Evolutionary conservation across 2,888 invertebrate genomes (phyloP).

Genomic region (Chrysodeixis includens): DNA sequence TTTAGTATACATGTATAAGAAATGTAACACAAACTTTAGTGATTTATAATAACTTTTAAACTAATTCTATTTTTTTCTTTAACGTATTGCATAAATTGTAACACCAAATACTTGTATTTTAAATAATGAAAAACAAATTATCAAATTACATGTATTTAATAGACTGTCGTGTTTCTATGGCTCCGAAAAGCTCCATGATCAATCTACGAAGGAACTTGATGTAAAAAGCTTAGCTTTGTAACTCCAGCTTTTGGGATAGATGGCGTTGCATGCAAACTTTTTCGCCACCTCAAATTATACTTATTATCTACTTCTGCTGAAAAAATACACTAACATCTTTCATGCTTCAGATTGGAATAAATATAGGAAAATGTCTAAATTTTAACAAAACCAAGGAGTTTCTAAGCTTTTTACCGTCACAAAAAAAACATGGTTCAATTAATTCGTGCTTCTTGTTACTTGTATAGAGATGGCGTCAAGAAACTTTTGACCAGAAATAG

Average conservation of each 20-base stretch:
- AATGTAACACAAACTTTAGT: no score
- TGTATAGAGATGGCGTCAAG: neutral
- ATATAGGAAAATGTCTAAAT: neutral
- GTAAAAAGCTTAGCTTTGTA: neutral
- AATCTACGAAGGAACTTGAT: neutral
- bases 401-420: neutral
- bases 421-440: neutral
- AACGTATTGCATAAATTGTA: no score
- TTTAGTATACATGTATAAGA: no score
- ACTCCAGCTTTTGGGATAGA: conserved; percentile 9
- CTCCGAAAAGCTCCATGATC: neutral
- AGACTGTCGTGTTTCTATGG: neutral
- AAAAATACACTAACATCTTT: neutral
- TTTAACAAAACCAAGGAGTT: neutral
- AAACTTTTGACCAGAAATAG: no score
- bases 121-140: no score
- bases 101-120: no score
- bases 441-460: no score
- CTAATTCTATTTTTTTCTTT: no score
- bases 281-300: neutral
- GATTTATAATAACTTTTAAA: no score
- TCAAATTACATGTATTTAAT: no score
- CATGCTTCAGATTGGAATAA: neutral
- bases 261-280: conserved; percentile 15
- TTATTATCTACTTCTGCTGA: neutral